These are phyloP conservation scores for Sphenopsis melanotis DNA, from an alignment of 2,797 vertebrate genomes.

Conservation along the genomic window DNA sequence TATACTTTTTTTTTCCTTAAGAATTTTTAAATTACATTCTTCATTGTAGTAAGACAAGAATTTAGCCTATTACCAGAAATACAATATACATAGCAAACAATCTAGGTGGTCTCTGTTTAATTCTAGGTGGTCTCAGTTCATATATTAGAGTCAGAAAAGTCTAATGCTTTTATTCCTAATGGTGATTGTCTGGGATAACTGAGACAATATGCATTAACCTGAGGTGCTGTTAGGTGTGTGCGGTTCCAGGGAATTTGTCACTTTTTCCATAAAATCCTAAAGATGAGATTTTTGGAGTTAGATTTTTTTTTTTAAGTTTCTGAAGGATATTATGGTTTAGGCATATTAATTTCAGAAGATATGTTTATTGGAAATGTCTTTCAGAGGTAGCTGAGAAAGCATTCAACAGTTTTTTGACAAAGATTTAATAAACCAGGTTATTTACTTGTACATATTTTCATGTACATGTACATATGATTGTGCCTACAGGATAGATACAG, in stretches of 20 bases:
- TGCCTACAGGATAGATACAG: neutral
- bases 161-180: neutral
- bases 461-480: no score
- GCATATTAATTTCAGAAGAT: neutral
- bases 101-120: neutral
- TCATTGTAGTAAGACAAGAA: neutral
- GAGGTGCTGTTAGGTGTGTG: neutral
- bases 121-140: neutral
- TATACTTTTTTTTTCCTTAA: neutral
- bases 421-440: neutral
- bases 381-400: rapidly evolving
- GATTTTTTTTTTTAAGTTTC: neutral
- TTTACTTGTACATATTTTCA: neutral
- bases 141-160: neutral
- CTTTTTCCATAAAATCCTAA: neutral
- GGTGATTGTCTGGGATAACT: neutral
- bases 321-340: neutral
- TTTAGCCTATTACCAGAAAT: neutral
- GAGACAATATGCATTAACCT: neutral
- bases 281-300: neutral
- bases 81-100: neutral
- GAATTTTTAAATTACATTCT: neutral
- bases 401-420: neutral
- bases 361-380: neutral
- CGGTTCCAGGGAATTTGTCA: rapidly evolving